Percentiles rank a stretch among this genome's conserved stretches.
Conservation (phyloP, 2,797 vertebrate species). For the Scarus forsteni region DNA sequence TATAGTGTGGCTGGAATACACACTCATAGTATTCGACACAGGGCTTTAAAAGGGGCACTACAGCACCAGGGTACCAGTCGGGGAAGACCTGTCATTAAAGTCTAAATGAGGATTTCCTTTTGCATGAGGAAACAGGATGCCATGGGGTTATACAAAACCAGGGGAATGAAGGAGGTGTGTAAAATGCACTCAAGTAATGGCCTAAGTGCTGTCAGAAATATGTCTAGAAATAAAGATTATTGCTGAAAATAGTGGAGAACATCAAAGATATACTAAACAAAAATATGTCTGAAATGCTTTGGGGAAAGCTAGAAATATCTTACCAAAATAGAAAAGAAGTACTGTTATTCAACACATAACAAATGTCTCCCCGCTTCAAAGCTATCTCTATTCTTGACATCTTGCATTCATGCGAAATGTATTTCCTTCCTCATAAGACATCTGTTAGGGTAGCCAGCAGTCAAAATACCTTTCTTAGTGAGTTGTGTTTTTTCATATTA, state of each 20-base stretch:
- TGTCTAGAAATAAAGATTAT: neutral
- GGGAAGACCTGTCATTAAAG: slow-evolving; percentile 68
- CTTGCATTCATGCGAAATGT: neutral
- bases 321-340: no score
- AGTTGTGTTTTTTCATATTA: neutral
- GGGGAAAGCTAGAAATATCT: neutral
- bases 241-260: neutral
- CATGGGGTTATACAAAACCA: slow-evolving; percentile 23
- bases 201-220: slow-evolving; percentile 14
- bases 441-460: neutral
- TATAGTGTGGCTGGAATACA: slow-evolving; percentile 43
- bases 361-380: neutral
- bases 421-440: neutral
- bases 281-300: no score
- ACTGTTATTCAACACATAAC: neutral
- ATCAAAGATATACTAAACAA: no score
- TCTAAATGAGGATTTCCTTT: slow-evolving; percentile 64
- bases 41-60: slow-evolving; percentile 61
- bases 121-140: slow-evolving; percentile 43
- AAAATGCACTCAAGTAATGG: neutral
- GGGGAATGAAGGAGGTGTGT: neutral
- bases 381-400: neutral
- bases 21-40: slow-evolving; percentile 28
- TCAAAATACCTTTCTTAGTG: neutral
- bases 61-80: slow-evolving; percentile 53